Evolutionary conservation across 2,797 vertebrate species (phyloP).

Genomic region (Lateolabrax maculatus): DNA sequence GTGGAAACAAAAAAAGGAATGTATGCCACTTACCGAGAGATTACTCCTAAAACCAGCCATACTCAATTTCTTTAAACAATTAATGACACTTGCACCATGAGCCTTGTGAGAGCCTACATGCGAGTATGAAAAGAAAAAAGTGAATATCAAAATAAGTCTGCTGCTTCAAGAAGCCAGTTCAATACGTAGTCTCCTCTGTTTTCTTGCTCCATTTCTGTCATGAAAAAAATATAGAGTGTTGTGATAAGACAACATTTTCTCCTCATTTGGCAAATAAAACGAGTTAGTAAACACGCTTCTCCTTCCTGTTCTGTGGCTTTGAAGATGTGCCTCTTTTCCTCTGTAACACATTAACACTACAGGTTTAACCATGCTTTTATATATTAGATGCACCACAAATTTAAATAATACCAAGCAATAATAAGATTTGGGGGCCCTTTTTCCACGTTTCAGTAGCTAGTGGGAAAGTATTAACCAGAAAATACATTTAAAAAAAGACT

Average conservation of each 20-base stretch:
- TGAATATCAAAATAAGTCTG: slow-evolving; percentile 57
- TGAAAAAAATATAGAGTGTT: slow-evolving; percentile 50
- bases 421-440: background rate
- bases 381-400: background rate
- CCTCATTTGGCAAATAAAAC: slow-evolving; percentile 53
- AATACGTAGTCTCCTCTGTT: slow-evolving; percentile 24
- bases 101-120: slow-evolving; percentile 30
- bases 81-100: slow-evolving; percentile 36
- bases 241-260: slow-evolving; percentile 49
- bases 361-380: slow-evolving; percentile 13
- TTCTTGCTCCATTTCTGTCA: slow-evolving; percentile 83
- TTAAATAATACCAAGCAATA: background rate
- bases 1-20: slow-evolving; percentile 24
- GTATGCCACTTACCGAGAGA: background rate
- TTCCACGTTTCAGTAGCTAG: background rate
- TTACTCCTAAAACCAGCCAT: slow-evolving; percentile 2
- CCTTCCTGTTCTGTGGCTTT: slow-evolving; percentile 30
- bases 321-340: slow-evolving; percentile 27
- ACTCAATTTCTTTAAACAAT: slow-evolving; percentile 29
- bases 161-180: slow-evolving; percentile 44
- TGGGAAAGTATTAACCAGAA: slow-evolving; percentile 11
- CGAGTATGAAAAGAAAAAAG: slow-evolving; percentile 56
- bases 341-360: slow-evolving; percentile 15
- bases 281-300: slow-evolving; percentile 54
- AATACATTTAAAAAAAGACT: background rate